These are phyloP conservation scores for Aurelia coerulea DNA, from an alignment of 30 jellyfish, hydroid and myxozoan species.

Conservation along the genomic window DNA sequence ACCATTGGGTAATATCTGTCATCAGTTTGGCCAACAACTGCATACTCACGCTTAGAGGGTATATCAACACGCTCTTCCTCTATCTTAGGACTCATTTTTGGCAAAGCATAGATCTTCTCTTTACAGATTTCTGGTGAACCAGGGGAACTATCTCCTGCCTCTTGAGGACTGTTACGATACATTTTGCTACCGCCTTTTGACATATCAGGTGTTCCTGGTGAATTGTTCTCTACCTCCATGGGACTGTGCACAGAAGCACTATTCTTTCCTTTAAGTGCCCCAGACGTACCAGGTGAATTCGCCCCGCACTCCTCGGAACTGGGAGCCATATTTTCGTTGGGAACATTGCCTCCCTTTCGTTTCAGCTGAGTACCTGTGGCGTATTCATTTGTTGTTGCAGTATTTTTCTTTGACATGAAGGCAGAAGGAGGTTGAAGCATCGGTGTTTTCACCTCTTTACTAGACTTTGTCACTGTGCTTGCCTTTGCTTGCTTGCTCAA, in stretches of 20 bases:
- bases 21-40: not conserved
- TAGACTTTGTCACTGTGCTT: not conserved
- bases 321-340: no score
- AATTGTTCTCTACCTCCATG: not conserved
- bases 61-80: not conserved
- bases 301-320: no score
- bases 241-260: no score
- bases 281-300: no score
- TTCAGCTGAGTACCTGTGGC: no score
- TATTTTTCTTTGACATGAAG: not conserved
- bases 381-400: not conserved
- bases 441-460: not conserved
- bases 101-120: no score
- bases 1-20: slow-evolving; percentile 29
- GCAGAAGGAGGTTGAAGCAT: slow-evolving; percentile 8
- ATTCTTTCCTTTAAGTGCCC: no score
- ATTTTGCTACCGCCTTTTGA: not conserved
- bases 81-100: not conserved
- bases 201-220: not conserved
- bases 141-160: no score
- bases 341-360: no score
- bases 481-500: not conserved
- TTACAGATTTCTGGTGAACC: no score
- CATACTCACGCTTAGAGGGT: not conserved
- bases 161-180: no score